Base-by-base conservation (phyloP, 1,140 invertebrate genomes). In the Gyrodactylus bullatarudis region DNA sequence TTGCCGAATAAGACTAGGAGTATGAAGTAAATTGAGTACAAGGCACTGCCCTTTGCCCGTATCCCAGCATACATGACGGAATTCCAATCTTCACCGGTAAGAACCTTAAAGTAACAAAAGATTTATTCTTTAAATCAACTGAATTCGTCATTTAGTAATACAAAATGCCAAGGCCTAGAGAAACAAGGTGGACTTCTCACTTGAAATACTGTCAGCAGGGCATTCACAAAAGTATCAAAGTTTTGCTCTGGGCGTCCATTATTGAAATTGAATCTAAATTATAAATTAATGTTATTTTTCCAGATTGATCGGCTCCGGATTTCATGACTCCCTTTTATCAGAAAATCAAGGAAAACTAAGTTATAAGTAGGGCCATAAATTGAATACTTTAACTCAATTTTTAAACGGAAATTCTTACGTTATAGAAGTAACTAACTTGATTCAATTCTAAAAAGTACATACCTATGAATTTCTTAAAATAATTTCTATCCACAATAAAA, bases 81-180 rank as follows among this genome's bases (percentile, higher is more conserved):
- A 82, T 99, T 99, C 95, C 95, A 99, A 85, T 99, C 95, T 85
- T 99, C 95, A 78, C 95, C 95, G 78, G 95, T 99, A 80, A 99
- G 84, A 80, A 99, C 98, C 93, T 90, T 78, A 21, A 23, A 8
- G 23, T 16, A 16, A 19, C 74, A 75, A 21, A 54, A 25, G 20
- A 16, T 74, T n/a, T 16, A 70, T 23, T 70, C 8, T 8, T 23
- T 21, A 70, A 8, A 8, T 70, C 21, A 54, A 8, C 20, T 54
- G 77, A 70, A 82, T 81, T 75, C 26, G n/a, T n/a, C n/a, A n/a
- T n/a, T n/a, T 74, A 76, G 73, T 74, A 27, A 74, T n/a, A 19
- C 20, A 22, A 71, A 71, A 71, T 20, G 20, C 95, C 76, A 95
- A 82, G 78, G 95, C 94, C 89, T 93, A 76, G 70, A 81, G 80